phyloP scores from a whole-genome alignment of 2,888 invertebrate species.

The Metopia argyrocephala region DNA sequence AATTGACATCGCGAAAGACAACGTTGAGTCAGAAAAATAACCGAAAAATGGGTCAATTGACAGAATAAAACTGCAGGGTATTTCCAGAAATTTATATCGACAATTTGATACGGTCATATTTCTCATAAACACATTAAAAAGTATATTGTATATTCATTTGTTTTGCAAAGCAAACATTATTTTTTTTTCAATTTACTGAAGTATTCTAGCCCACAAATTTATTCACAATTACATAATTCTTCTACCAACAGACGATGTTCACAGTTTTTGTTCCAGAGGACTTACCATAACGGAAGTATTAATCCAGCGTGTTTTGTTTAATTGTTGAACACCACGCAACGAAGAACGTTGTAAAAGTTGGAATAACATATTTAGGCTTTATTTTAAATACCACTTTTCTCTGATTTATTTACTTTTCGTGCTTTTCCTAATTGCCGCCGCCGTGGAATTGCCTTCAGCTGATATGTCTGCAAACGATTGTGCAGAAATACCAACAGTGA shows the following conservation, averaged over 20 bases:
- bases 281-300: conserved; percentile 66
- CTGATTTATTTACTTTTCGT: conserved; percentile 12
- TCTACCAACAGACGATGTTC: background rate
- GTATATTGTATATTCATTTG: no score
- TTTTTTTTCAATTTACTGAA: no score
- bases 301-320: conserved; percentile 68
- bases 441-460: conserved; percentile 21
- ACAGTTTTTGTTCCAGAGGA: conserved; percentile 30
- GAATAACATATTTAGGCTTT: conserved; percentile 68
- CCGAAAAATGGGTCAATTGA: no score
- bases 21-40: no score
- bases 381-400: conserved; percentile 63
- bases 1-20: no score
- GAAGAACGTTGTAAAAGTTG: conserved; percentile 71
- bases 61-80: no score
- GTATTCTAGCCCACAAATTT: background rate
- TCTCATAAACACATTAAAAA: no score
- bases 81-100: no score
- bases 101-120: no score
- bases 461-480: conserved; percentile 14
- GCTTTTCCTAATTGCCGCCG: conserved; percentile 30
- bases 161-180: no score
- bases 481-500: background rate
- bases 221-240: conserved; percentile 46
- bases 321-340: conserved; percentile 72